A percentile compares a stretch with the other conserved stretches of the same genome.
phyloP scores from a whole-genome alignment of 2,113 vertebrate genomes.

The Gila orcuttii region DNA sequence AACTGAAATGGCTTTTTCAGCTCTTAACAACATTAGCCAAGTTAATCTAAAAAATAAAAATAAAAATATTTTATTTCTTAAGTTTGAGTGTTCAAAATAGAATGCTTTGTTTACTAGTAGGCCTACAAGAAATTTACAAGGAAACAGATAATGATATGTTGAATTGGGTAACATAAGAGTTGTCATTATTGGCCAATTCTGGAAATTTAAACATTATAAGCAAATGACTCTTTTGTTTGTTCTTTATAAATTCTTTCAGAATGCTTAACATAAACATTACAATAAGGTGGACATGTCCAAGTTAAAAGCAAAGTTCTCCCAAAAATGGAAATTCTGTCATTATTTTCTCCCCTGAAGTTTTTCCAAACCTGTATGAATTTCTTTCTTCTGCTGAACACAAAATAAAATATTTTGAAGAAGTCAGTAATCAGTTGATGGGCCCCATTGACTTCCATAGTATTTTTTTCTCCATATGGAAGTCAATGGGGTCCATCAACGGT shows the following conservation, averaged over 20 bases:
- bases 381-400: no score
- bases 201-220: slow-evolving; percentile 23
- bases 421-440: no score
- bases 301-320: background rate
- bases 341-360: no score
- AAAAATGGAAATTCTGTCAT: no score
- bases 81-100: background rate
- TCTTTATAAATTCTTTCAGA: background rate
- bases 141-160: background rate
- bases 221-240: background rate
- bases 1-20: slow-evolving; percentile 6
- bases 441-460: no score
- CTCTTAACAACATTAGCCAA: background rate
- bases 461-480: no score
- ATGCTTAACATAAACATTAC: background rate
- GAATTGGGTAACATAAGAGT: slow-evolving; percentile 27
- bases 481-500: no score
- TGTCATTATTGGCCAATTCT: slow-evolving; percentile 15
- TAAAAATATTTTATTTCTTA: background rate
- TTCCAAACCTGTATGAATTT: no score
- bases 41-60: background rate
- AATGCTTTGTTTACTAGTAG: background rate
- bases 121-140: background rate
- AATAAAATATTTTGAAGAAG: no score
- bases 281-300: background rate